Evolutionary conservation across 2,888 invertebrate species (phyloP).

Genomic region (Aphidius colemani): DNA sequence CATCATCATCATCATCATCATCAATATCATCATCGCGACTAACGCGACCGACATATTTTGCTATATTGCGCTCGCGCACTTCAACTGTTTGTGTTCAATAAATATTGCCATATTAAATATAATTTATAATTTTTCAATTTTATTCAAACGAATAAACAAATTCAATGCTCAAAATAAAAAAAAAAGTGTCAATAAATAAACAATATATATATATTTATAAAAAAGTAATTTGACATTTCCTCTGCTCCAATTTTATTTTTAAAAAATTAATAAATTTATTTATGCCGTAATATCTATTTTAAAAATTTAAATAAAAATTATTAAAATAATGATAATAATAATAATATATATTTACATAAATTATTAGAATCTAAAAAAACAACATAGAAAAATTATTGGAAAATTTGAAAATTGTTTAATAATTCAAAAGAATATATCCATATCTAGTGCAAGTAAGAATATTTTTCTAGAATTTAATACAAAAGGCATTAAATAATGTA

Average conservation of each 20-base stretch:
- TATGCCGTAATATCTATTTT: no score
- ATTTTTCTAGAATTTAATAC: background rate
- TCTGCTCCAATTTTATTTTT: no score
- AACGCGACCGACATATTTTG: conserved; percentile 36
- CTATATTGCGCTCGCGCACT: no score
- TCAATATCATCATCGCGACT: conserved; percentile 34
- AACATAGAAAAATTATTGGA: no score
- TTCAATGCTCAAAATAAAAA: conserved; percentile 20
- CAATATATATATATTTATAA: background rate
- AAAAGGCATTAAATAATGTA: background rate
- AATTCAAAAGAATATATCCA: no score
- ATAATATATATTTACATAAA: no score
- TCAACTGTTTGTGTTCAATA: conserved; percentile 33
- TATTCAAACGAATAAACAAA: background rate
- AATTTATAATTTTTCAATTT: background rate
- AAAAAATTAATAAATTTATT: no score
- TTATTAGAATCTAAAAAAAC: no score
- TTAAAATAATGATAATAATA: no score
- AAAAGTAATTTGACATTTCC: background rate
- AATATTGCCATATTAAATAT: conserved; percentile 33
- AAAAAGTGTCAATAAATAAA: background rate
- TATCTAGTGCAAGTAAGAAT: background rate
- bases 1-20: conserved; percentile 49
- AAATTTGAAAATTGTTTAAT: no score
- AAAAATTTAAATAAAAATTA: no score